These are phyloP conservation scores for Lasiommata megera DNA, from an alignment of 2,888 invertebrate species.

Conservation along the genomic window DNA sequence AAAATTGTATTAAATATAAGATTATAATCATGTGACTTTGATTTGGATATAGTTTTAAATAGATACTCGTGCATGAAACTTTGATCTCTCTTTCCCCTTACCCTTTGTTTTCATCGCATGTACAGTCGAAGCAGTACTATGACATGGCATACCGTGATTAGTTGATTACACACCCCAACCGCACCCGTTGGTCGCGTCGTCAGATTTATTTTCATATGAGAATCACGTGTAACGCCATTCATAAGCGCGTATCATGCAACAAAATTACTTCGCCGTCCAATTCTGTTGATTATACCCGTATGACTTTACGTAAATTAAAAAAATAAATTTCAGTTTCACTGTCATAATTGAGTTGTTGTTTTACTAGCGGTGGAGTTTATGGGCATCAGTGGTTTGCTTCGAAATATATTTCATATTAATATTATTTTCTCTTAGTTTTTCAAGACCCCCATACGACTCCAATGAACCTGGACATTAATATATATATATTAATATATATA, in stretches of 20 bases:
- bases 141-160: conserved; percentile 3
- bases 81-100: no score
- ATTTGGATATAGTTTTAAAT: no score
- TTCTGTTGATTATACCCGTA: conserved; percentile 25
- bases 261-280: conserved; percentile 28
- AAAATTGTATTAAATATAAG: no score
- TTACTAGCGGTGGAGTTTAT: no score
- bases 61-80: no score
- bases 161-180: conserved; percentile 11
- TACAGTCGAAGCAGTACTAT: neutral
- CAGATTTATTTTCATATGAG: conserved; percentile 27
- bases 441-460: no score
- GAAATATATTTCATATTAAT: no score
- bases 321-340: neutral
- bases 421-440: no score
- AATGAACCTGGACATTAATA: no score
- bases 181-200: conserved; percentile 2
- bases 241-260: conserved; percentile 28
- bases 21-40: no score
- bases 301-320: conserved; percentile 1
- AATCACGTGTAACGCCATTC: conserved; percentile 27
- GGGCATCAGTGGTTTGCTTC: no score
- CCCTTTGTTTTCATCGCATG: neutral
- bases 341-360: neutral
- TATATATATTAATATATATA: no score